Conservation (phyloP, 2,797 vertebrate species). For the Hozukius guyotensis region DNA sequence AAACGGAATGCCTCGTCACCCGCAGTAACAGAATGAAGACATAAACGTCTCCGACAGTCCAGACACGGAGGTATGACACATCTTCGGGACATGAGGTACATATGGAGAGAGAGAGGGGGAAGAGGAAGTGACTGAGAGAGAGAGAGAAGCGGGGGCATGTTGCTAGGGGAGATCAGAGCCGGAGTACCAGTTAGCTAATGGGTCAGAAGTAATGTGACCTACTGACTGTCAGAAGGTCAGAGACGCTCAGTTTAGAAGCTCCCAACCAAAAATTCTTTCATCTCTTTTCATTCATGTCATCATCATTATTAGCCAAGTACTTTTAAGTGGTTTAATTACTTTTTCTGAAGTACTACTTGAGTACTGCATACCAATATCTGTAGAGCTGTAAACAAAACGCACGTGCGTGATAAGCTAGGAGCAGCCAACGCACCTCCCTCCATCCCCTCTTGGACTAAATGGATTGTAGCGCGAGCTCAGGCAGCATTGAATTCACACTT, state of each 20-base stretch:
- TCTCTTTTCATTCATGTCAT: constrained; percentile 10
- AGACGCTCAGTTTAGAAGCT: constrained; percentile 10
- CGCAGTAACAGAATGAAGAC: constrained; percentile 59
- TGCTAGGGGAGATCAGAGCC: constrained; percentile 60
- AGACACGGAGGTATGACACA: constrained; percentile 60
- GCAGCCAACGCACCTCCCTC: neutral
- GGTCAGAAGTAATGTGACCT: constrained; percentile 74
- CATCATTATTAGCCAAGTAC: neutral
- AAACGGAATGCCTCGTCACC: constrained; percentile 57
- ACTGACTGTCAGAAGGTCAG: constrained; percentile 66
- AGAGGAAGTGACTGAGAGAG: constrained; percentile 29
- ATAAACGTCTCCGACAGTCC: constrained; percentile 63
- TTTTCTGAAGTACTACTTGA: neutral
- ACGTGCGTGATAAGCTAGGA: neutral
- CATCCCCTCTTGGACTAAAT: neutral
- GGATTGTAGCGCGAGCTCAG: neutral
- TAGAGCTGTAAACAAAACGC: neutral
- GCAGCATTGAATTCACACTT: neutral
- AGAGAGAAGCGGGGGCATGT: constrained; percentile 15
- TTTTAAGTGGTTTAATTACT: neutral
- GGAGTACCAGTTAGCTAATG: constrained; percentile 72
- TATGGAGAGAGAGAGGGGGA: constrained; percentile 38
- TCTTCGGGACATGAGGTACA: constrained; percentile 60
- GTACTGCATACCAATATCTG: neutral
- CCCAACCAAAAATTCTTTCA: neutral